Evolutionary conservation across 2,113 vertebrate species (phyloP).

Genomic region (Rana temporaria): DNA sequence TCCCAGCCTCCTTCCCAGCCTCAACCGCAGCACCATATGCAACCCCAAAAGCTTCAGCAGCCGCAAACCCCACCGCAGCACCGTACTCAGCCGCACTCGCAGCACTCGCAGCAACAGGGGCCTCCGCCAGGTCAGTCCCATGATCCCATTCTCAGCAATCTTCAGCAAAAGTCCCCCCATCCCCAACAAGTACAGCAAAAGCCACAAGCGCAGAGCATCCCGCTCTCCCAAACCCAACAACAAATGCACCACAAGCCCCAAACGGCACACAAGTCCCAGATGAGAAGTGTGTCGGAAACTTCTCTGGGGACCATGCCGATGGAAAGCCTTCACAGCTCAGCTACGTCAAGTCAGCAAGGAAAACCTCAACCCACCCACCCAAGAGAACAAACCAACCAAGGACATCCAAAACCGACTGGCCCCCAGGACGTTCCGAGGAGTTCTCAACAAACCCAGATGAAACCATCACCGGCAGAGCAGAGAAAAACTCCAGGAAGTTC

Average conservation of each 20-base stretch:
- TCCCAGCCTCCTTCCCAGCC: background rate
- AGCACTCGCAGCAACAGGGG: slow-evolving; percentile 61
- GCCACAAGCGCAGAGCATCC: slow-evolving; percentile 12
- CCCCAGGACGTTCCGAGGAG: slow-evolving; percentile 81
- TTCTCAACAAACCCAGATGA: slow-evolving; percentile 79
- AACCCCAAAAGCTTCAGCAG: slow-evolving; percentile 19
- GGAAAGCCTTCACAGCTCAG: slow-evolving; percentile 36
- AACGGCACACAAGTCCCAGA: slow-evolving; percentile 53
- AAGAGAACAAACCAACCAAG: slow-evolving; percentile 64
- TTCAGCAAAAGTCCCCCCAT: slow-evolving; percentile 55
- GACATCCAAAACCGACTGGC: slow-evolving; percentile 76
- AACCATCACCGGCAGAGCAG: slow-evolving; percentile 79
- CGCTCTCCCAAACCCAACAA: background rate
- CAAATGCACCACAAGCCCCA: slow-evolving; percentile 39
- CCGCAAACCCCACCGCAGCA: background rate
- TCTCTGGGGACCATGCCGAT: slow-evolving; percentile 58
- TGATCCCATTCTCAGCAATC: slow-evolving; percentile 52
- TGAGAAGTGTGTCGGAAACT: slow-evolving; percentile 64
- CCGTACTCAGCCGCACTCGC: slow-evolving; percentile 51
- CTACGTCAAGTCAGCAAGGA: slow-evolving; percentile 65
- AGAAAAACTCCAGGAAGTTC: slow-evolving; percentile 81
- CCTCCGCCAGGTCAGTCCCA: slow-evolving; percentile 63
- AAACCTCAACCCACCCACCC: slow-evolving; percentile 64
- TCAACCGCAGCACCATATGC: slow-evolving; percentile 61
- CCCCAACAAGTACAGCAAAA: slow-evolving; percentile 34